phyloP scores from a whole-genome alignment of 2,113 vertebrate genomes.

The Probosciger aterrimus region DNA sequence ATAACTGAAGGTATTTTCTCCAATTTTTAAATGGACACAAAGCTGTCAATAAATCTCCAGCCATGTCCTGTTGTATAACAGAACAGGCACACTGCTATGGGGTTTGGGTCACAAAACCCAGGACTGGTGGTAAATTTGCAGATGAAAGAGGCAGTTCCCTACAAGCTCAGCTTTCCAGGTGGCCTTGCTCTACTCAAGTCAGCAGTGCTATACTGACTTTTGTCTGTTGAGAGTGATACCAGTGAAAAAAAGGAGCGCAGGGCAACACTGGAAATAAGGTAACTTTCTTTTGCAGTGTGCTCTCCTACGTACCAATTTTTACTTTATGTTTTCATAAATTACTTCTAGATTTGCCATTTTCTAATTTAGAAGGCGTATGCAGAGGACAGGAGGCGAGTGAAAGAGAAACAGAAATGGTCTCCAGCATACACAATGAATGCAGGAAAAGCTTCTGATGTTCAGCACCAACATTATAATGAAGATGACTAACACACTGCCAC shows the following conservation, averaged over 20 bases:
- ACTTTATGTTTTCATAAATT: not conserved
- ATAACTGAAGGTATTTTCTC: not conserved
- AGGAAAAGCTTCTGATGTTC: not conserved
- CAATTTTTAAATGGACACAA: not conserved
- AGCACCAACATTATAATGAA: not conserved
- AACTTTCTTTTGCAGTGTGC: not conserved
- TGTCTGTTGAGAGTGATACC: not conserved
- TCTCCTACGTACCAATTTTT: not conserved
- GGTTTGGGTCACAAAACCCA: not conserved
- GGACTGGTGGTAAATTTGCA: not conserved
- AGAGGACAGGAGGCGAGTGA: not conserved
- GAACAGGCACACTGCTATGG: not conserved
- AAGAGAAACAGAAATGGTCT: not conserved
- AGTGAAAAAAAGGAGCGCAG: not conserved
- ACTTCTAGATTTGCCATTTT: not conserved
- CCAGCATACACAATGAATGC: not conserved
- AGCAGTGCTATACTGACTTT: not conserved
- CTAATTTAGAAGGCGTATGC: not conserved
- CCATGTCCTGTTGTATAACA: not conserved
- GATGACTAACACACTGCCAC: not conserved
- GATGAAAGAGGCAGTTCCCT: not conserved
- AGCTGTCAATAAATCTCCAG: not conserved
- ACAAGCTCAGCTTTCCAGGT: not conserved
- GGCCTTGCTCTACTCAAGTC: not conserved
- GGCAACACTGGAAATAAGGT: not conserved